Conservation (phyloP, 2,113 vertebrate genomes). For the Paralichthys olivaceus region DNA sequence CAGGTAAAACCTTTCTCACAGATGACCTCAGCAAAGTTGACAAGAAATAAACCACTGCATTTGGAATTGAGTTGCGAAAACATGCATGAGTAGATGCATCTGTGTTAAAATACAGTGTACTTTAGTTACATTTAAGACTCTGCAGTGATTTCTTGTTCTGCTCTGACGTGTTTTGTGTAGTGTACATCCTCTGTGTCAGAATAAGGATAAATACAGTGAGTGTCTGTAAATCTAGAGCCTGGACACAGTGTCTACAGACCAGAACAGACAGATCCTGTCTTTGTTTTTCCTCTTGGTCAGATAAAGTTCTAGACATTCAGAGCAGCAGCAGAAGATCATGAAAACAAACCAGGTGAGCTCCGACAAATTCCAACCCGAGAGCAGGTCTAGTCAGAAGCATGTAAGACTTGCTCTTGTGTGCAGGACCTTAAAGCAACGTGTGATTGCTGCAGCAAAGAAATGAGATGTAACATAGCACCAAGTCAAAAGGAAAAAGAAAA, state of each 20-base stretch:
- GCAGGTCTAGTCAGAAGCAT: neutral
- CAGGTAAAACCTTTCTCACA: no score
- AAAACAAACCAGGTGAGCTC: neutral
- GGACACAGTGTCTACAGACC: neutral
- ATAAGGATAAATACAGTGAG: neutral
- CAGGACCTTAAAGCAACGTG: neutral
- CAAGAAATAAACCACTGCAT: no score
- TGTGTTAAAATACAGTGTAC: no score
- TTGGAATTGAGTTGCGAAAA: no score
- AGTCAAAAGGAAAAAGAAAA: conserved; percentile 18
- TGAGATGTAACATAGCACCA: conserved; percentile 26
- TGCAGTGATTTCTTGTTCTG: no score
- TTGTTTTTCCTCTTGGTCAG: neutral
- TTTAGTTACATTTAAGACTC: no score
- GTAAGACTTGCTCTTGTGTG: neutral
- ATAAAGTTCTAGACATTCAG: neutral
- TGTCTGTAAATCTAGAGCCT: neutral
- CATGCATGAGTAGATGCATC: no score
- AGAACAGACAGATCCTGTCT: neutral
- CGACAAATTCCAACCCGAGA: neutral
- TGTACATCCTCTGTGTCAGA: neutral
- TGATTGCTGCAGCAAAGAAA: neutral
- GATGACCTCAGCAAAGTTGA: no score
- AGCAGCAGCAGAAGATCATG: neutral
- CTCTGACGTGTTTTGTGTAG: no score